Base-by-base conservation (phyloP, 1,140 invertebrate species). In the Heliconius congener region DNA sequence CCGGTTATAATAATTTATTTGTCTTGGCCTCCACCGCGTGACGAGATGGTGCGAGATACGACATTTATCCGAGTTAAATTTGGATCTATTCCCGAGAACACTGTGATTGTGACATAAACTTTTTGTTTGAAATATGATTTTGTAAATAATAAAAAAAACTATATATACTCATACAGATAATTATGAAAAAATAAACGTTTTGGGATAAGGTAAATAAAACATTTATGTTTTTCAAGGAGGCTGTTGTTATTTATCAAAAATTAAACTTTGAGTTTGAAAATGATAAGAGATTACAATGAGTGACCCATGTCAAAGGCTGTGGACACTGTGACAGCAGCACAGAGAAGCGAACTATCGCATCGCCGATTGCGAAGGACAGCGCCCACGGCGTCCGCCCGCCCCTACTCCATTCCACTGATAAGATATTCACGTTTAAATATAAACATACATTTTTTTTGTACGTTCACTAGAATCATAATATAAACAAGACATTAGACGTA, bases 1-100 rank as follows among this genome's bases (percentile, higher is more conserved):
- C 93, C 93, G 91, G 90, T 92, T 86, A 86, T 88, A 91, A 93
- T 94, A 92, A 93, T 91, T 93, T 92, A 93, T 93, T 90, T 91
- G 85, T 90, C 89, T 87, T 87, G 88, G 87, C 87, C 91, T 90
- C 91, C 86, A 86, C 88, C 89, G 84, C 87, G 83, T 91, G 91
- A 87, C 86, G 89, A 88, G 90, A 90, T 90, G 86, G 90, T 86
- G 87, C 86, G 86, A 73, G 89, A 91, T 90, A 90, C 87, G 88
- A 91, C 90, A 92, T 93, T 92, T 90, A 90, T 90, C 86, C 86
- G 88, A 83, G 84, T 90, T 92, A 91, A 88, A 92, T 89, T 93
- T 88, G 86, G 89, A 91, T 87, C 85, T 80, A 85, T 89, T 93
- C 92, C 90, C 86, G 82, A 86, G 90, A 93, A 93, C 82, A 86